Evolutionary conservation across 2,797 vertebrate genomes (phyloP), one percentile per base, ranked within the genome.

Genomic region (Cynodonichthys magdalenae): DNA sequence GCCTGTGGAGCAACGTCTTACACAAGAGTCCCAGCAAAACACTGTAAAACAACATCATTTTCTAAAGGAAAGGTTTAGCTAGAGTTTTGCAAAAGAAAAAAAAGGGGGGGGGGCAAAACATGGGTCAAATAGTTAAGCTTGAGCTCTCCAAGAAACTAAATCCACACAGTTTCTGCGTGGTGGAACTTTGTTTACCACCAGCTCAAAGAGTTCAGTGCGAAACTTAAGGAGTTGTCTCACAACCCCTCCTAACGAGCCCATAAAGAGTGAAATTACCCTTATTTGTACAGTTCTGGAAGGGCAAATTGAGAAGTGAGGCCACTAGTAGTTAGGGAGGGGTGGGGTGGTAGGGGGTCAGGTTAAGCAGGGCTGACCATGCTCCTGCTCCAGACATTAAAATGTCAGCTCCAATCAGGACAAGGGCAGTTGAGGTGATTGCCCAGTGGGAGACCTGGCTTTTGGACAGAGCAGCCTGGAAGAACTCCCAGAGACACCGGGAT

Each of bases 231-330:
- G 77, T 74, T 85, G 74, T 86, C 81, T 84, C 66, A 29, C 75
- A 24, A 62, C 69, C 81, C 71, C 34, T 39, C 59, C 84, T 94
- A 93, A 94, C 88, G 84, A 93, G 90, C 82, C 90, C 85, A 94
- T 94, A 93, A 95, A 95, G 93, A 93, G 92, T 93, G 92, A 93
- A 88, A 94, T 94, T 94, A 87, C 83, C 83, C 89, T 92, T 88
- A 94, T 94, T 94, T 92, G 90, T 93, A 92, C 90, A 92, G 92
- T 93, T 83, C 89, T 86, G 63, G 68, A 87, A 87, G 90, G 91
- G 87, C 86, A 93, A 93, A 93, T 93, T 94, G 92, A 89, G 92
- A 92, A 86, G 77, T 89, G 87, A 86, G 90, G 89, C 81, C 86
- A 87, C 41, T 56, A 76, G 79, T 70, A 36, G 58, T 56, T 75